Evolutionary conservation across 2,888 invertebrate species (phyloP).

Genomic region (Synergus itoensis): DNA sequence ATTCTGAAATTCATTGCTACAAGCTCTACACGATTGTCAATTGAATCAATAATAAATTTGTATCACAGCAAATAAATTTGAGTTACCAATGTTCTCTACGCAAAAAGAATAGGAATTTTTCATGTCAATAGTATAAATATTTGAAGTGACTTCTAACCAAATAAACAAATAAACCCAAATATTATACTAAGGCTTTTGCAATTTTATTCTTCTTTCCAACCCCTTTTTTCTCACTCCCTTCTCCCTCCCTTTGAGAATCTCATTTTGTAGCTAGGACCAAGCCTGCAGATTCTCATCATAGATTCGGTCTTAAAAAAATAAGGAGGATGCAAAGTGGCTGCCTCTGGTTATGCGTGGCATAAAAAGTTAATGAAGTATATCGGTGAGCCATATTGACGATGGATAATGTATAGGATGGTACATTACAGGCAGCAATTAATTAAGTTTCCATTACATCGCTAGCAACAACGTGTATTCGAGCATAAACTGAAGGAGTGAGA

Average conservation of each 20-base stretch:
- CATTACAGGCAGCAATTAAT: constrained; percentile 6
- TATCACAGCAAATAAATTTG: neutral
- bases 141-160: neutral
- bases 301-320: neutral
- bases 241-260: too few relatives aligned
- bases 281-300: too few relatives aligned
- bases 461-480: constrained; percentile 1
- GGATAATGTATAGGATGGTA: neutral
- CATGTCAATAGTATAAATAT: neutral
- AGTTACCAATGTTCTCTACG: neutral
- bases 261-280: too few relatives aligned
- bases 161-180: too few relatives aligned
- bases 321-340: neutral
- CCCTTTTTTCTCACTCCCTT: too few relatives aligned
- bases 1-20: constrained; percentile 22
- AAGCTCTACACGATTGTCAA: neutral
- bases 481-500: constrained; percentile 21
- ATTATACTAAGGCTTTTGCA: too few relatives aligned
- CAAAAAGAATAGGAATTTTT: neutral
- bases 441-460: constrained; percentile 17
- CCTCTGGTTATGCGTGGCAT: neutral
- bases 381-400: neutral
- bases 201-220: too few relatives aligned
- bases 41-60: neutral
- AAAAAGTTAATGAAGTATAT: neutral